Evolutionary conservation across 2,888 invertebrate species (phyloP).

Genomic region (Apodemia hepburni): DNA sequence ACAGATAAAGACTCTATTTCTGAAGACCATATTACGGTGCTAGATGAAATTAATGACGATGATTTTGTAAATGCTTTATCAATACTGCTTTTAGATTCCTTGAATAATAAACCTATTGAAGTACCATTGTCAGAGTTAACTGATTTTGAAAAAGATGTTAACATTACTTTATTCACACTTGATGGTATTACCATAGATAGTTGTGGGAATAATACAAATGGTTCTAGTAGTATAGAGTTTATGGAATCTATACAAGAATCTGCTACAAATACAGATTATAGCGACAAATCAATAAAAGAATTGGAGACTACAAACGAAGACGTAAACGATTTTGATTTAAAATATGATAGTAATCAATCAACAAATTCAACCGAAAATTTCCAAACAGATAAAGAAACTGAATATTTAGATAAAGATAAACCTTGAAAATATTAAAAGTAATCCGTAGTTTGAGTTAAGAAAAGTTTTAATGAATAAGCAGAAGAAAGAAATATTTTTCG

Average conservation of each 20-base stretch:
- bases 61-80: slow-evolving; percentile 22
- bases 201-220: not conserved
- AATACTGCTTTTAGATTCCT: slow-evolving; percentile 19
- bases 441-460: too few relatives aligned
- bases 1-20: slow-evolving; percentile 5
- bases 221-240: not conserved
- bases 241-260: not conserved
- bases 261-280: not conserved
- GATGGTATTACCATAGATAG: not conserved
- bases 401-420: not conserved
- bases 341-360: not conserved
- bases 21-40: slow-evolving; percentile 19
- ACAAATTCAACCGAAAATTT: slow-evolving; percentile 1
- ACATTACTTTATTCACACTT: not conserved
- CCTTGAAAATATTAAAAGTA: not conserved
- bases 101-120: slow-evolving; percentile 19
- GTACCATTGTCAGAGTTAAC: slow-evolving; percentile 8
- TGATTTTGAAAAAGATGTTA: slow-evolving; percentile 3
- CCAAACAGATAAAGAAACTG: not conserved
- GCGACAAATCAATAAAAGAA: not conserved
- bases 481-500: too few relatives aligned
- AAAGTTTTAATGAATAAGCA: too few relatives aligned
- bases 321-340: not conserved
- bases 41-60: slow-evolving; percentile 22
- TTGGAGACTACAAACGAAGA: not conserved